Percentiles rank a stretch among this genome's conserved stretches.
These are phyloP conservation scores for Etheostoma spectabile DNA, from an alignment of 2,113 vertebrate genomes.

Conservation along the genomic window DNA sequence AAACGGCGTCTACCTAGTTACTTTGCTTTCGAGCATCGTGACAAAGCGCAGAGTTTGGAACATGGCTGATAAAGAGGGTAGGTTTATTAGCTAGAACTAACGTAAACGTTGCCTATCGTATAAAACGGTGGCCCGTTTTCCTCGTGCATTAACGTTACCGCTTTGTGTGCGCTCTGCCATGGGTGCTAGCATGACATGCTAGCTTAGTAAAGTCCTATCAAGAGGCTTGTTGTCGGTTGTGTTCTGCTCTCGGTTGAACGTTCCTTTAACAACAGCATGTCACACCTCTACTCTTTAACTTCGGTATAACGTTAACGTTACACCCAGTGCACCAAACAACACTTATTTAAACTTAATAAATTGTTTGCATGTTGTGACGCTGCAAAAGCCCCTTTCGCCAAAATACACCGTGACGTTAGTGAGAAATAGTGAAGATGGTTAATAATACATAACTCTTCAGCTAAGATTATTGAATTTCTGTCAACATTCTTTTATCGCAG, in stretches of 20 bases:
- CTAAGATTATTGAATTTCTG: neutral
- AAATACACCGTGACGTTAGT: neutral
- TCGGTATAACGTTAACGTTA: neutral
- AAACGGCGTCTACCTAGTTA: neutral
- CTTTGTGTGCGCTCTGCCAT: constrained; percentile 43
- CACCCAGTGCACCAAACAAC: neutral
- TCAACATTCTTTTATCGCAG: neutral
- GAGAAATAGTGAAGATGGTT: neutral
- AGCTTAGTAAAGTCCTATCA: constrained; percentile 9
- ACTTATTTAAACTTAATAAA: constrained; percentile 2
- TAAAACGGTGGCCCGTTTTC: constrained; percentile 1
- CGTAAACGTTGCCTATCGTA: too few relatives aligned
- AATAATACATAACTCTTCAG: neutral
- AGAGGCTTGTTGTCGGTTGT: neutral
- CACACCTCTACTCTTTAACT: neutral
- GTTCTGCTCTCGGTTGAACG: neutral
- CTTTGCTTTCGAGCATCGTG: constrained; percentile 36
- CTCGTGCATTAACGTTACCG: constrained; percentile 5
- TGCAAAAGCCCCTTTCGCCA: too few relatives aligned
- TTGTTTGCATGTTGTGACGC: neutral
- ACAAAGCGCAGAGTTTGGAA: constrained; percentile 21
- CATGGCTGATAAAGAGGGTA: constrained; percentile 86
- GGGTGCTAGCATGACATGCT: constrained; percentile 59
- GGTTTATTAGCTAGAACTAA: neutral
- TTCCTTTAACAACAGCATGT: neutral